Evolutionary conservation across 2,113 vertebrate species (phyloP), one percentile per base, ranked within the genome.

Genomic region (Strix aluco): DNA sequence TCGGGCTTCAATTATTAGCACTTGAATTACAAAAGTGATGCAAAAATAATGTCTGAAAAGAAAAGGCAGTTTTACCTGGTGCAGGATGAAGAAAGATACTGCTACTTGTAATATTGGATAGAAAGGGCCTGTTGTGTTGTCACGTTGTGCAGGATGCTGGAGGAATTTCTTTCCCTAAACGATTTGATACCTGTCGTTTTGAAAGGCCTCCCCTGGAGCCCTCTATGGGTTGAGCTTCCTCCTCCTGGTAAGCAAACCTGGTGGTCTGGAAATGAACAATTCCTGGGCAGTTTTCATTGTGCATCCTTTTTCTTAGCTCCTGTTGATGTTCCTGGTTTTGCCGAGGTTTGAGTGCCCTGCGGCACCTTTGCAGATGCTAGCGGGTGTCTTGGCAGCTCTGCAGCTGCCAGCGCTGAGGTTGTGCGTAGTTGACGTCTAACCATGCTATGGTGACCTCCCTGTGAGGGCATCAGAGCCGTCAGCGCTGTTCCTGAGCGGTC

Each of bases 371-470:
- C 1, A 9, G 54, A 40, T 3, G 1, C 32, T 63, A 17, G 4
- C 19, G 47, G 30, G 11, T 59, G n/a, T 69, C 70, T 38, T 2
- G 0, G 67, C 61, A 61, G 54, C 65, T 80, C 44, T 67, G 67
- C 63, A 63, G 55, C 61, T 0, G 0, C 0, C 30, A 13, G 34
- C 3, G 17, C 70, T 0, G 0, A 46, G 66, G 27, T 10, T 26
- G 15, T 38, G 36, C 0, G 0, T 58, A 80, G 51, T 5, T 80
- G 80, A 26, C 4, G 0, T 44, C 55, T 22, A 4, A 11, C 26
- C 17, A 4, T n/a, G 20, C 46, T 0, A 0, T 26, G 52, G 75
- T 92, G 36, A 58, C 57, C 59, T 81, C 55, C 34, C 30, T 5
- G 5, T 10, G 5, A 73, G 59, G 63, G 25, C 1, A 0, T 67